These are phyloP conservation scores for Aurelia sp. DNA, from an alignment of 30 jellyfish, hydroid and myxozoan species.

Conservation along the genomic window DNA sequence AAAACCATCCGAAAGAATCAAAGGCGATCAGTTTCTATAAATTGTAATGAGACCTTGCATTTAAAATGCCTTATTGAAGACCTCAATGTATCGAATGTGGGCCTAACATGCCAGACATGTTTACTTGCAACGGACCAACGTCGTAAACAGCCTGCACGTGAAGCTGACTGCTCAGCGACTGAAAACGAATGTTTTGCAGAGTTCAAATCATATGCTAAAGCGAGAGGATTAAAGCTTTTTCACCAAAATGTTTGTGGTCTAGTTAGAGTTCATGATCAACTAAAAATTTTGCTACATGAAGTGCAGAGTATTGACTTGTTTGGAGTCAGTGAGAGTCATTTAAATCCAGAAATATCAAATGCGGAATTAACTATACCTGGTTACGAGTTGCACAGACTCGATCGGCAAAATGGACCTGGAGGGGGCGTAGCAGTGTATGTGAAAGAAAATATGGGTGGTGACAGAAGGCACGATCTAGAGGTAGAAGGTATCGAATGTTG, in stretches of 20 bases:
- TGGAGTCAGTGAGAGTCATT: constrained; percentile 66
- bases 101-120: constrained; percentile 73
- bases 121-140: constrained; percentile 55
- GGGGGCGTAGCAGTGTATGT: constrained; percentile 76
- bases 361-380: constrained; percentile 69
- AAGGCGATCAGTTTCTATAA: constrained; percentile 39
- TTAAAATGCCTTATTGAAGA: constrained; percentile 62
- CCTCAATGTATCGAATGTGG: constrained; percentile 59
- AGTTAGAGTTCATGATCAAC: constrained; percentile 71
- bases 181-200: constrained; percentile 56
- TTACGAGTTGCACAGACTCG: constrained; percentile 58
- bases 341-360: constrained; percentile 49
- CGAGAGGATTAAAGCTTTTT: background rate
- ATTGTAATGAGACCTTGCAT: constrained; percentile 60
- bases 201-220: constrained; percentile 19
- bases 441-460: constrained; percentile 47
- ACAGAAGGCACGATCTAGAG: constrained; percentile 73
- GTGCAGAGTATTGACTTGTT: constrained; percentile 55
- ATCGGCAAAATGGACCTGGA: constrained; percentile 66
- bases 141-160: constrained; percentile 55
- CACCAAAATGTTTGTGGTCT: constrained; percentile 57
- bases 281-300: constrained; percentile 67
- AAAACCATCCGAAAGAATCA: constrained; percentile 67
- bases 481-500: constrained; percentile 66
- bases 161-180: constrained; percentile 55